Base-by-base conservation (phyloP, 2,888 invertebrate species). In the Atrina japonica region DNA sequence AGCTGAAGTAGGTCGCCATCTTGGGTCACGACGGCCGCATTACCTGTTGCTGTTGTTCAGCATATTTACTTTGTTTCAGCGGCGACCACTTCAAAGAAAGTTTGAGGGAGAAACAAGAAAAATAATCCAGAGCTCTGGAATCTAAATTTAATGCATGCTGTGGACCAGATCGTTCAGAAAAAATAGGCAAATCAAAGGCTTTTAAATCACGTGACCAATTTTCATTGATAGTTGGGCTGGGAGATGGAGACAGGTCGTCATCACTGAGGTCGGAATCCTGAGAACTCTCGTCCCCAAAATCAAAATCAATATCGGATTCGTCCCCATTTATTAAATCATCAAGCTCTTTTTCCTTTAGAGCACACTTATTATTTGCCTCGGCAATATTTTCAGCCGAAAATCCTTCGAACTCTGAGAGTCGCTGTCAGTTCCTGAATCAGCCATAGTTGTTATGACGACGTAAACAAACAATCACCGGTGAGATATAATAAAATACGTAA, bases 1-100 rank as follows among this genome's bases (percentile, higher is more conserved):
- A 16, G 47, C 47, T 9, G n/a, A 18, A 9, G 47, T 47, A 6
- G 47, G 47, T 47, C 21, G 47, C 47, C n/a, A 47, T 47, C 47
- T 47, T 47, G 5, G 7, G 16, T 47, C 47, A n/a, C n/a, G 9
- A 9, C 14, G 14, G 18, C 7, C 21, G n/a, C n/a, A 3, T 47
- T 47, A 47, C 21, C n/a, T 18, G n/a, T 47, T 47, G 47, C 16
- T 47, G 5, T 47, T 47, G 47, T 5, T 47, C 16, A 6, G 47
- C 47, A 47, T 47, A 47, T 16, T 16, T 16, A 21, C n/a, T 47
- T 47, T 5, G 47, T 47, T 47, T 47, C 47, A 16, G 3, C 3
- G 21, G 47, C 47, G 21, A 47, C 21, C 6, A 9, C 16, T 16
- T 47, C 47, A 47, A 18, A 47, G 21, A 47, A 5, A 18, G 7